Conservation (phyloP, 2,113 vertebrate genomes). For the Trochalopteron elliotii region DNA sequence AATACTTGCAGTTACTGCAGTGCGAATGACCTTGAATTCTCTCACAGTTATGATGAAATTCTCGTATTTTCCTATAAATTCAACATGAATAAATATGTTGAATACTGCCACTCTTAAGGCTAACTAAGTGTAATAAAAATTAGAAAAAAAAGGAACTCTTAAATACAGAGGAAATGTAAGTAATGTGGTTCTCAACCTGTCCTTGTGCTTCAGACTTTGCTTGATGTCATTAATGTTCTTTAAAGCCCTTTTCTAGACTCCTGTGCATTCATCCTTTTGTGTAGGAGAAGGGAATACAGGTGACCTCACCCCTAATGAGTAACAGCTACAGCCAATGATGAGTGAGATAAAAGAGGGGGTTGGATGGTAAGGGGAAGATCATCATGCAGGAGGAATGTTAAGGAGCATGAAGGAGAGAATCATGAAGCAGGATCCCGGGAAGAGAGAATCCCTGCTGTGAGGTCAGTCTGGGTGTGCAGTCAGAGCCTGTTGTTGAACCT, state of each 20-base stretch:
- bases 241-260: background rate
- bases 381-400: background rate
- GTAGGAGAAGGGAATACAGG: background rate
- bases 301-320: background rate
- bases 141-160: background rate
- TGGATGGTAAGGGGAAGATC: no score
- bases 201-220: background rate
- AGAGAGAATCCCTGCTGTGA: background rate
- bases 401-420: background rate
- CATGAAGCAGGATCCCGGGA: background rate
- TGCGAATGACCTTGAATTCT: background rate
- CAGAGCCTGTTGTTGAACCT: background rate
- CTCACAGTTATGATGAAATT: background rate
- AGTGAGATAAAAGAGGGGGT: background rate
- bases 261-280: background rate
- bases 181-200: background rate
- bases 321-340: background rate
- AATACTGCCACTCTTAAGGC: background rate
- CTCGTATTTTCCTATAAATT: background rate
- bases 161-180: background rate
- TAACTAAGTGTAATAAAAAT: background rate
- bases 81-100: background rate
- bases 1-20: background rate
- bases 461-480: background rate
- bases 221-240: background rate